Evolutionary conservation across 1,140 invertebrate species (phyloP), one percentile per base, ranked within the genome.

Genomic region (Ctenoplectra terminalis): DNA sequence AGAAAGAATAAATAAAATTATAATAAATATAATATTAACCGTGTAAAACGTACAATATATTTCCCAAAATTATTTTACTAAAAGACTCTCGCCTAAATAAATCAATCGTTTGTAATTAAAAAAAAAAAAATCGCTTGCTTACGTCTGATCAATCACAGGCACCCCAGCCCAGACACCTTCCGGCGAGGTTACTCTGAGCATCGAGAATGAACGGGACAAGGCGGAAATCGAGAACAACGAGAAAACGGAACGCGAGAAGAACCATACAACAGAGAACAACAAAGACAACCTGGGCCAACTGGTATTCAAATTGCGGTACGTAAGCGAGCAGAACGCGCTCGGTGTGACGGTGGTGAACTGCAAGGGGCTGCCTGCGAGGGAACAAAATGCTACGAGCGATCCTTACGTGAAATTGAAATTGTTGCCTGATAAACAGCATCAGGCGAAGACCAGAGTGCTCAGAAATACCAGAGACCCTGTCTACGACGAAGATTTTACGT

Each of bases 401-500:
- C 98, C 98, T 3, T 99, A 99, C 91, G 98, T 99, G 1, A 99
- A 99, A 92, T 95, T 99, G 8, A 98, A 99, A 91, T 94, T 99
- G 26, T 94, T 99, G 61, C 98, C 98, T 0, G 98, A 99, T 80
- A 99, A 99, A 92, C 97, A 99, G 90, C 98, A 99, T 88, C 98
- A 98, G 91, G 98, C 98, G 11, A 99, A 99, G 93, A 99, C 98
- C 56, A 95, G 98, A 34, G 98, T 99, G 4, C 95, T 99, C 15
- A 95, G 98, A 60, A 98, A 98, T 90, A 99, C 98, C 15, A 95
- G 96, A 23, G 98, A 98, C 94, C 98, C 98, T 0, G 96, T 98
- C 11, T 99, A 99, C 92, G 98, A 99, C 90, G 98, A 99, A 92
- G 98, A 99, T 90, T 99, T 99, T 91, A 99, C 98, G 1, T 99